A percentile compares a stretch with the other conserved stretches of the same genome.
These are phyloP conservation scores for Megaustenia siamemsis DNA, from an alignment of 2,888 invertebrate species.

Conservation along the genomic window DNA sequence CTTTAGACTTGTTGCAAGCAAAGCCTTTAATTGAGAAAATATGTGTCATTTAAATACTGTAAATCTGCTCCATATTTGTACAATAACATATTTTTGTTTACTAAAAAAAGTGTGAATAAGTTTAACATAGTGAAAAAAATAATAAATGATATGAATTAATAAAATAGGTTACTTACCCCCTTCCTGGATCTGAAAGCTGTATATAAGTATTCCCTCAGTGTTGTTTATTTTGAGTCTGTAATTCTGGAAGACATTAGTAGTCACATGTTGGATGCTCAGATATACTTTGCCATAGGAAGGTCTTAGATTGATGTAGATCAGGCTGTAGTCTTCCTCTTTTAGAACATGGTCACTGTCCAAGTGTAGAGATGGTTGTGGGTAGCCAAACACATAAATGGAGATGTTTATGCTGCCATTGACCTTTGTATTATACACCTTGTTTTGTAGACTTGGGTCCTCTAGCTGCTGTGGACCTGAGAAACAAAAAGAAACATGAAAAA, in stretches of 20 bases:
- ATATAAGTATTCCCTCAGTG: neutral
- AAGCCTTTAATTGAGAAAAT: no score
- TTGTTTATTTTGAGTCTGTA: neutral
- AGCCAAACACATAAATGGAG: neutral
- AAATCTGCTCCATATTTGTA: no score
- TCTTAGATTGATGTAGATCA: neutral
- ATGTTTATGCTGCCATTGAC: neutral
- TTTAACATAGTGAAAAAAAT: no score
- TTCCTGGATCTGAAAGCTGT: neutral
- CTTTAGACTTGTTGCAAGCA: no score
- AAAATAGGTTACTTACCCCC: neutral
- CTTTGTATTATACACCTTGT: neutral
- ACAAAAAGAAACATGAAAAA: no score
- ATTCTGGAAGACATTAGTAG: neutral
- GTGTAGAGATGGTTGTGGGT: neutral
- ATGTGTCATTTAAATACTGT: no score
- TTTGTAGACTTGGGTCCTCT: neutral
- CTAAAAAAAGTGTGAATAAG: no score
- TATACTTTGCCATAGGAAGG: neutral
- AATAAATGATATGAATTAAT: no score
- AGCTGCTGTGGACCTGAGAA: neutral
- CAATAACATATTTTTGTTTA: no score
- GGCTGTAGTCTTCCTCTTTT: neutral
- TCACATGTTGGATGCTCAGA: neutral
- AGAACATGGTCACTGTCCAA: neutral